Evolutionary conservation across 2,113 vertebrate species (phyloP).

Genomic region (Coreoperca whiteheadi): DNA sequence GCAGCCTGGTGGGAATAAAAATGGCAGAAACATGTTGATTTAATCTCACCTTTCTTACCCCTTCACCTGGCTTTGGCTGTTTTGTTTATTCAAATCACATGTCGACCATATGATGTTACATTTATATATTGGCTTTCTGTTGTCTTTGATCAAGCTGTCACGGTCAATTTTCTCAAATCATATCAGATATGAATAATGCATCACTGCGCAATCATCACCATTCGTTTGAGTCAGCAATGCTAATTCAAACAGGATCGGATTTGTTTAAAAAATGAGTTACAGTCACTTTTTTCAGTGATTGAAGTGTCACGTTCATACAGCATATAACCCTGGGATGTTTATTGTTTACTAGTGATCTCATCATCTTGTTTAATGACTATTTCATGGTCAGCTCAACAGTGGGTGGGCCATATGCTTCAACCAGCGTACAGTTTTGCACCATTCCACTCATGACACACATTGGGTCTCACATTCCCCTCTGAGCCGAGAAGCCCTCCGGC

Average conservation of each 20-base stretch:
- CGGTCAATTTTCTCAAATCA: slow-evolving; percentile 24
- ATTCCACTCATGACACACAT: slow-evolving; percentile 15
- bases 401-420: slow-evolving; percentile 50
- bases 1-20: neutral
- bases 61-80: slow-evolving; percentile 4
- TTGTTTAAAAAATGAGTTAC: slow-evolving; percentile 13
- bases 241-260: slow-evolving; percentile 13
- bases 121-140: slow-evolving; percentile 36
- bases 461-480: slow-evolving; percentile 26
- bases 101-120: slow-evolving; percentile 22
- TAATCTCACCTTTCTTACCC: slow-evolving; percentile 40
- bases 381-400: slow-evolving; percentile 32
- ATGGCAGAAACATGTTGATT: slow-evolving; percentile 39
- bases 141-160: slow-evolving; percentile 53
- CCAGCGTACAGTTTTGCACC: neutral
- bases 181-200: slow-evolving; percentile 41
- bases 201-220: neutral
- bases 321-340: neutral
- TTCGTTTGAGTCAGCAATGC: slow-evolving; percentile 15
- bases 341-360: slow-evolving; percentile 21
- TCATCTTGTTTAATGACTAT: slow-evolving; percentile 24
- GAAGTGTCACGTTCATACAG: slow-evolving; percentile 6
- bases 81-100: slow-evolving; percentile 45
- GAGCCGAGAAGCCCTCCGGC: slow-evolving; percentile 42
- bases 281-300: slow-evolving; percentile 9